phyloP scores from a whole-genome alignment of 2,888 invertebrate genomes.

The Torymus aiolomorphi region DNA sequence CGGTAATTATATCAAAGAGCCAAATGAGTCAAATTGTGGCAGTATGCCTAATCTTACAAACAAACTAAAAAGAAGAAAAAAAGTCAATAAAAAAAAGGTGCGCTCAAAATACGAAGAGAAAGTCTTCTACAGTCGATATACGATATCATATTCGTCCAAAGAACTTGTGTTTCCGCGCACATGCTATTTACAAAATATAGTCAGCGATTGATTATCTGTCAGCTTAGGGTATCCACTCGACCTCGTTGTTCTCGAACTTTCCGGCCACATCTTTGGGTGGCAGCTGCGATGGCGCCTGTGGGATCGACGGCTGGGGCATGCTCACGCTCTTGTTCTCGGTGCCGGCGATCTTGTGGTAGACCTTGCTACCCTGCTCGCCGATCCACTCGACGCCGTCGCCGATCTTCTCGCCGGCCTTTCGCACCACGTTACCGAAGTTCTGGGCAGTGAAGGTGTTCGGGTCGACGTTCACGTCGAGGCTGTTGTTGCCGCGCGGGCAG shows the following conservation, averaged over 20 bases:
- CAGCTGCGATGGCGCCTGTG: constrained; percentile 30
- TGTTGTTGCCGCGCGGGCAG: constrained; percentile 81
- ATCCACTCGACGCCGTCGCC: constrained; percentile 85
- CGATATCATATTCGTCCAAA: no score
- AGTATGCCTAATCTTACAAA: no score
- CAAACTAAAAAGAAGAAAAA: no score
- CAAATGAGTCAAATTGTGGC: no score
- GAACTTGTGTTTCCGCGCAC: no score
- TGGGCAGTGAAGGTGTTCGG: constrained; percentile 86
- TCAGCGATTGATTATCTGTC: no score
- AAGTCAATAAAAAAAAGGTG: no score
- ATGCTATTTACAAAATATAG: no score
- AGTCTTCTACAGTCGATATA: no score
- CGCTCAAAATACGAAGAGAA: no score
- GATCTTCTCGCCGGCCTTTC: constrained; percentile 84
- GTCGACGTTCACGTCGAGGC: constrained; percentile 83
- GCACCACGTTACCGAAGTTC: constrained; percentile 83
- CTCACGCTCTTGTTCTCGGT: constrained; percentile 68
- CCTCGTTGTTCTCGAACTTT: constrained; percentile 71
- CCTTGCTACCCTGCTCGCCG: constrained; percentile 82
- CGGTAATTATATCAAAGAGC: no score
- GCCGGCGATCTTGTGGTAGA: constrained; percentile 80
- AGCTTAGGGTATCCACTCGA: constrained; percentile 74
- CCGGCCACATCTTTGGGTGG: constrained; percentile 53
- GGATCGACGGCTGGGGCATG: not conserved